Evolutionary conservation across 2,888 invertebrate species (phyloP).

Genomic region (Tenthredo notha): DNA sequence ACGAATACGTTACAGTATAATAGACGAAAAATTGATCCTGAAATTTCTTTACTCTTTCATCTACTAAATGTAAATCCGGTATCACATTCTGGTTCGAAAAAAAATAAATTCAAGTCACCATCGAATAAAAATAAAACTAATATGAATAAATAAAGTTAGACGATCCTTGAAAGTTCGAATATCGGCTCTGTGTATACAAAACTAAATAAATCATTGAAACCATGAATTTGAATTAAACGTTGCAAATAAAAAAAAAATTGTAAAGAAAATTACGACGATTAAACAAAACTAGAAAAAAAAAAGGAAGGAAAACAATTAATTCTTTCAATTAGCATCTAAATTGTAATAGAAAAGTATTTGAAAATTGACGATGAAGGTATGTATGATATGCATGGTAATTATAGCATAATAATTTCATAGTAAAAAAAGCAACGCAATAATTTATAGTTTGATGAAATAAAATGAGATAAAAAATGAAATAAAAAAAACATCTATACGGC

Average conservation of each 20-base stretch:
- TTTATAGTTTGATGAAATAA: neutral
- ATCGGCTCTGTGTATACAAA: neutral
- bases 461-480: neutral
- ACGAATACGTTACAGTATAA: no score
- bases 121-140: neutral
- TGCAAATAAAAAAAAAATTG: neutral
- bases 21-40: neutral
- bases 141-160: neutral
- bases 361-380: neutral
- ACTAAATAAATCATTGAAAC: no score
- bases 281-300: neutral
- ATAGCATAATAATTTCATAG: neutral
- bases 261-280: neutral
- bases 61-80: neutral
- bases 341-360: neutral
- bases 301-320: no score
- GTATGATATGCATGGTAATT: neutral
- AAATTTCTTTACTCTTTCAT: neutral
- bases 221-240: neutral
- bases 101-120: neutral
- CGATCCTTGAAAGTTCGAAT: neutral
- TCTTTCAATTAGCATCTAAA: neutral
- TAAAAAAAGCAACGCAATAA: neutral
- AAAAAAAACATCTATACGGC: neutral
- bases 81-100: neutral